Evolutionary conservation across 2,797 vertebrate species (phyloP), one percentile per base, ranked within the genome.

Genomic region (Poliocrania exsul): DNA sequence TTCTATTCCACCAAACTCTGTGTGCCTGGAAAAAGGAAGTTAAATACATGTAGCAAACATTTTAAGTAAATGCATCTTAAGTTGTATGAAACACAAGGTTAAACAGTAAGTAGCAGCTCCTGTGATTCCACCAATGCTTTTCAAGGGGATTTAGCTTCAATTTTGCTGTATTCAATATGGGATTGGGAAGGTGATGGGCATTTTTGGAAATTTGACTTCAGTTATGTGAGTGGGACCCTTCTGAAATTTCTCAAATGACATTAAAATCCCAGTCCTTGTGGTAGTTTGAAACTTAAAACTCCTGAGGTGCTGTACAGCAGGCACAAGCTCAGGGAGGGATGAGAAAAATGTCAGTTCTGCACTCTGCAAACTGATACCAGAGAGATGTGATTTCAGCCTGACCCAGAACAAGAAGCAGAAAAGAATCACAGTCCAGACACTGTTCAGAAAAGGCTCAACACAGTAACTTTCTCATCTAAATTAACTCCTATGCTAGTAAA

Each of bases 11-110:
- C 31, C 37, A 70, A 46, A 56, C 6, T 10, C 21, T 7, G 6
- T 18, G 11, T 62, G 12, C 13, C 35, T 69, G 60, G 60, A 29
- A 49, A 66, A 71, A 81, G 5, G 40, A 79, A 85, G 44, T 47
- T 37, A 40, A 51, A 77, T 49, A 61, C 2, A 12, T 8, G 12
- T 20, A 70, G 17, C 16, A 58, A 84, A 69, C 5, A 26, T 40
- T 56, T 60, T 25, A 37, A 74, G 50, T 33, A 67, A 57, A 54
- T 61, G 11, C 16, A 14, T 80, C 72, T 80, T 35, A 80, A 81
- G 5, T 28, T 37, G 19, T 29, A 47, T n/a, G 14, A 87, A 81
- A 38, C 38, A 56, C 19, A 51, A 31, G 0, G 0, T 33, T 16
- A 67, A 58, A 40, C 74, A 56, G 11, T 28, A 75, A 56, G 11